These are phyloP conservation scores for Suillia variegata DNA, from an alignment of 2,888 invertebrate genomes.

Conservation along the genomic window DNA sequence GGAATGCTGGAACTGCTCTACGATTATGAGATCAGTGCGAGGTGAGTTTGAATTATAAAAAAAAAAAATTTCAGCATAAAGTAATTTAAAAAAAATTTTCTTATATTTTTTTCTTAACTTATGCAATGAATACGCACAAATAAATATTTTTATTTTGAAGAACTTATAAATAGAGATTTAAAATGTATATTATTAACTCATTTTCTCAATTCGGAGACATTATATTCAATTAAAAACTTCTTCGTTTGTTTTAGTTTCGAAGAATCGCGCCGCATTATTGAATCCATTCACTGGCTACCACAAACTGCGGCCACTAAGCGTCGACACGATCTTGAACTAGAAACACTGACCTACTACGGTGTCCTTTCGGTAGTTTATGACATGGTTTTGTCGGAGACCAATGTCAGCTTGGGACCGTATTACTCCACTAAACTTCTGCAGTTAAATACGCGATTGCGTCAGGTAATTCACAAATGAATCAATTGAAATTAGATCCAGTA, in stretches of 20 bases:
- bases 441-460: constrained; percentile 47
- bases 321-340: constrained; percentile 44
- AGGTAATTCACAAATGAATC: no score
- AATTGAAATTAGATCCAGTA: no score
- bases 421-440: constrained; percentile 40
- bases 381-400: constrained; percentile 42
- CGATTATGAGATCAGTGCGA: constrained; percentile 37
- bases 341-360: constrained; percentile 50
- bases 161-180: no score
- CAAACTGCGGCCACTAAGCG: constrained; percentile 39
- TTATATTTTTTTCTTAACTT: no score
- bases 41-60: constrained; percentile 20
- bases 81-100: no score
- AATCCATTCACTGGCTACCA: constrained; percentile 46
- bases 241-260: constrained; percentile 46
- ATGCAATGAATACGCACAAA: no score
- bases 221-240: no score
- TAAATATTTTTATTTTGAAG: no score
- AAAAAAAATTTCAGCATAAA: not conserved
- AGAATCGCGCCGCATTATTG: constrained; percentile 44
- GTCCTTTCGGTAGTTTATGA: constrained; percentile 48
- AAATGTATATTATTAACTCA: no score
- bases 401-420: constrained; percentile 22
- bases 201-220: no score
- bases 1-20: constrained; percentile 42